Base-by-base conservation (phyloP, 2,888 invertebrate species). In the Aporophyla nigra region DNA sequence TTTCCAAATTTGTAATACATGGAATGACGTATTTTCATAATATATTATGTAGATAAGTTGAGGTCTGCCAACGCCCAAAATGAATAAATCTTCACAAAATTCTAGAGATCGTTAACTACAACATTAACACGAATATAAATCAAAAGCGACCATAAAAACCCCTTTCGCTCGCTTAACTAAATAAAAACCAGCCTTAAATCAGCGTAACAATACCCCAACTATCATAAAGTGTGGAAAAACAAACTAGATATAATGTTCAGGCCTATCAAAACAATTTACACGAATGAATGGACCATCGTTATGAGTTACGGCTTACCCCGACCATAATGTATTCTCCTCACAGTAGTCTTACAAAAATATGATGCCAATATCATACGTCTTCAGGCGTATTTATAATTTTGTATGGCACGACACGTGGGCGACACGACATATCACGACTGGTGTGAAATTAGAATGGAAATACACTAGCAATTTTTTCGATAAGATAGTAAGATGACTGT, bases 181-280 rank as follows among this genome's bases (percentile, higher is more conserved):
- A 85, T 87, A 81, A 83, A n/a, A 76, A 69, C 43, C 43, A 68
- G 63, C 53, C 61, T 62, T 82, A 83, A 65, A 76, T 76, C 76
- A 71, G 56, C 46, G 43, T 74, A 67, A 80, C 71, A 71, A 71
- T 76, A 67, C 49, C 54, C 73, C 46, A 56, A 74, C 77, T 70
- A 80, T 74, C 72, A 78, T 86, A 83, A 82, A 84, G 53, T 69
- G 74, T 63, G 54, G 71, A 77, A 78, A 74, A 63, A 80, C 77
- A 67, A 74, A 80, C 66, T 75, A 73, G 56, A 82, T 73, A 74
- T 70, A 71, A 77, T 73, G 59, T 67, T 46, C 40, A 33, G 70
- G 56, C 74, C 71, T 86, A 85, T 83, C 80, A 87, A 76, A 85
- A 83, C 76, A 83, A 83, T 85, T 83, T 80, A 85, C 83, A 75